Evolutionary conservation across 2,797 vertebrate genomes (phyloP), one percentile per base, ranked within the genome.

Genomic region (Acanthornis magna): DNA sequence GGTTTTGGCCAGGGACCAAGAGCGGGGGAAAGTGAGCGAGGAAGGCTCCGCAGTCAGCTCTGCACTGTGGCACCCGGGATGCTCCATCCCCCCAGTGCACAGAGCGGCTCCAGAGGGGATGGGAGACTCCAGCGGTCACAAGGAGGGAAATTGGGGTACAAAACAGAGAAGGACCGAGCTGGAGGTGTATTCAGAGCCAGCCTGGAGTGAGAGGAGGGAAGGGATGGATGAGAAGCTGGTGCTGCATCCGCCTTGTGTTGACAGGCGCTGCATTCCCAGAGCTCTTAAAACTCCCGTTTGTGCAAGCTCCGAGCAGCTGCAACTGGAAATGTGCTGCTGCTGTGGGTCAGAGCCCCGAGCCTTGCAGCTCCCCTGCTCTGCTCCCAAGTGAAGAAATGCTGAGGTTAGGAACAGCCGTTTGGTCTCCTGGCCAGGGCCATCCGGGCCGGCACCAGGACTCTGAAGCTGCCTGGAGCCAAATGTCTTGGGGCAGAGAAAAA

Each of bases 1-100:
- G 93, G 91, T 88, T 86, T 73, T 95, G 95, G 95, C 85, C 88
- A 71, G 2, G 30, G 80, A 88, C 91, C 93, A 93, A 50, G 60
- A 87, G 71, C 9, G 0, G 48, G 80, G 53, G 73, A 66, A 93
- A 48, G 51, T 21, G 47, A 94, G 57, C 0, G 0, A 55, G 82
- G 70, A 76, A 73, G 62, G 76, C 40, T 94, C 90, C 13, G 4
- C 73, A n/a, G 29, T 36, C 55, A 76, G 70, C 53, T 43, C 32
- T 2, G 3, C 36, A 11, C 54, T 65, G 85, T 2, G 18, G n/a
- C 30, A 5, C 10, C 2, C 2, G 54, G 47, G 78, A 27, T 67
- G 66, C 42, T 34, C 26, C 3, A 1, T 30, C 23, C 16, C n/a
- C 45, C 23, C 1, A 0, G 16, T 3, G 14, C 3, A 2, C 34